Conservation (phyloP, 2,888 invertebrate species). For the Schizotus pectinicornis region DNA sequence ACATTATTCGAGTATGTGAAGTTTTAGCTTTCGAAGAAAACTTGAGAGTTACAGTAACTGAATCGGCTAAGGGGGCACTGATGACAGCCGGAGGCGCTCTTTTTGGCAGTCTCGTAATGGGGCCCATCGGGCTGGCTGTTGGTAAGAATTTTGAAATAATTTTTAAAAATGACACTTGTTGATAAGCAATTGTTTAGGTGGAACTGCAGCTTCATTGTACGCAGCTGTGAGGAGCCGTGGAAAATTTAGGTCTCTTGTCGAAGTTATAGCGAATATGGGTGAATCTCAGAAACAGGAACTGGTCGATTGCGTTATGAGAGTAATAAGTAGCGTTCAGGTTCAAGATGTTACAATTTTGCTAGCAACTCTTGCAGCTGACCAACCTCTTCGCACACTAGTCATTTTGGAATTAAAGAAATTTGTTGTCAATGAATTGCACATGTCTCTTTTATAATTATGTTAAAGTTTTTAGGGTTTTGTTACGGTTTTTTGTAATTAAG, state of each 20-base stretch:
- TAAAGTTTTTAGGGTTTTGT: too few species aligned
- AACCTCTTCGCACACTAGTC: neutral
- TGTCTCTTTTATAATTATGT: neutral
- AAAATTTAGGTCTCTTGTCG: constrained; percentile 10
- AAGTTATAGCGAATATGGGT: constrained; percentile 11
- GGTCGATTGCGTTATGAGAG: neutral
- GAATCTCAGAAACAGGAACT: constrained; percentile 5
- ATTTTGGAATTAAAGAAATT: neutral
- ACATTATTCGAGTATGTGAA: constrained; percentile 47
- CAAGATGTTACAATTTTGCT: constrained; percentile 2
- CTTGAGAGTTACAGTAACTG: constrained; percentile 49
- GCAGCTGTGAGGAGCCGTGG: constrained; percentile 6
- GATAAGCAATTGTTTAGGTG: constrained; percentile 3
- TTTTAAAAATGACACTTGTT: neutral
- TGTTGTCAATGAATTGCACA: neutral
- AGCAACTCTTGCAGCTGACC: neutral
- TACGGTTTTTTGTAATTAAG: too few species aligned
- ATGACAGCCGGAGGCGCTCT: constrained; percentile 50
- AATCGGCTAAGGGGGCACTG: constrained; percentile 52
- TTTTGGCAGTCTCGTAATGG: constrained; percentile 52
- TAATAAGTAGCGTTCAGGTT: neutral
- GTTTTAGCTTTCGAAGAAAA: constrained; percentile 50
- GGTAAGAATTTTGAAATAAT: constrained; percentile 41
- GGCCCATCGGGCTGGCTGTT: constrained; percentile 54
- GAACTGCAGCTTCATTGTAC: constrained; percentile 4